phyloP scores from a whole-genome alignment of 2,797 vertebrate species.

The Menidia menidia region DNA sequence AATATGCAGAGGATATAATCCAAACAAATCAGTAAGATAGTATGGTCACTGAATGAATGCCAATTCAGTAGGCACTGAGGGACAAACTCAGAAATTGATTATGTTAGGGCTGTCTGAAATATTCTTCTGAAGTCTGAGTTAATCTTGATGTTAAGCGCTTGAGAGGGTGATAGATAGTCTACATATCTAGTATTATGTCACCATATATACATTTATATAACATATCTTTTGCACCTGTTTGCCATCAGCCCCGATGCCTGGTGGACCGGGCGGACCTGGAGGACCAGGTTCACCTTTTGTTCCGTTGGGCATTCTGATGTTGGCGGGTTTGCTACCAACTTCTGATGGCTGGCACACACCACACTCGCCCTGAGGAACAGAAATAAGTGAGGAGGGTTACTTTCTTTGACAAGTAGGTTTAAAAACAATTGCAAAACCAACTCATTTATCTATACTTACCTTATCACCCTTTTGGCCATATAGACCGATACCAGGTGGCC shows the following conservation, averaged over 20 bases:
- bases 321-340: conserved; percentile 48
- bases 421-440: conserved; percentile 1
- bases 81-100: not conserved
- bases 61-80: not conserved
- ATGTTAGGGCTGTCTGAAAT: not conserved
- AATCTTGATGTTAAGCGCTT: not conserved
- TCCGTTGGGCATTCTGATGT: conserved; percentile 62
- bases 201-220: not conserved
- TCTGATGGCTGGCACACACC: conserved; percentile 71
- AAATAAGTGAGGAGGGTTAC: conserved; percentile 17
- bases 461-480: conserved; percentile 80
- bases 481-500: conserved; percentile 67
- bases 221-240: conserved; percentile 68
- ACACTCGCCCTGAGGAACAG: conserved; percentile 73
- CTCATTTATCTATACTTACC: conserved; percentile 58
- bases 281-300: conserved; percentile 63
- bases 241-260: conserved; percentile 74
- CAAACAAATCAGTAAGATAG: too few relatives aligned
- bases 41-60: too few relatives aligned
- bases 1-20: too few relatives aligned
- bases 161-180: not conserved
- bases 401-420: conserved; percentile 14
- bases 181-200: not conserved
- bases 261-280: conserved; percentile 71
- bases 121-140: not conserved